Evolutionary conservation across 2,888 invertebrate species (phyloP), one percentile per base, ranked within the genome.

Genomic region (Drosophila merina): DNA sequence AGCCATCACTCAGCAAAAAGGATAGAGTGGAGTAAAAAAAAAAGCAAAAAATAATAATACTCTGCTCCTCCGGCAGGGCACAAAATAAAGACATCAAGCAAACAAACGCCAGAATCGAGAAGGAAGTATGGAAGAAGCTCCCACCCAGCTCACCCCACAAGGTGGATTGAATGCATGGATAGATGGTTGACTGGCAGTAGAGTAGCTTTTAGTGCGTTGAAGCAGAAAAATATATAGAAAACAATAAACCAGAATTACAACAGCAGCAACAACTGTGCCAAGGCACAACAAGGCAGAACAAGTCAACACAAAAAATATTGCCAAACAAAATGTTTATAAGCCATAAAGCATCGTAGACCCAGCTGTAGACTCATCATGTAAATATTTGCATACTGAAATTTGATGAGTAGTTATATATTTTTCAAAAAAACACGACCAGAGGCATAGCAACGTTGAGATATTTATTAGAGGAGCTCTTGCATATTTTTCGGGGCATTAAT

Each of bases 211-310:
- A 82, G 82, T 82, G 82, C 88, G 86, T 79, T 87, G 84, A 86
- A 86, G 82, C 82, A 79, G 88, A 82, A 82, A 82, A 82, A 82
- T 82, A 82, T 87, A 86, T 87, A 82, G 88, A 88, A 87, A 82
- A 82, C 82, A 82, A 82, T 87, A 82, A 83, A 82, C 83, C 72
- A 75, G 83, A 82, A 87, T 87, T 82, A 83, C 88, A 82, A 77
- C 68, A 68, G 74, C 52, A 52, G 26, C 52, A 51, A 38, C 55
- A 12, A 20, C 31, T 36, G 36, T 25, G 40, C 26, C 49, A 40
- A 26, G 28, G 26, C 54, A 6, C 5, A 28, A 28, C 28, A 28
- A 28, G 28, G 5, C 28, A 4, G 28, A 20, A 20, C 20, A 20
- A 20, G 28, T 6, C 28, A 52, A 54, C 55, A 52, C 45, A 60